Conservation (phyloP, 23 tunicate genomes). For the Botrylloides violaceus region DNA sequence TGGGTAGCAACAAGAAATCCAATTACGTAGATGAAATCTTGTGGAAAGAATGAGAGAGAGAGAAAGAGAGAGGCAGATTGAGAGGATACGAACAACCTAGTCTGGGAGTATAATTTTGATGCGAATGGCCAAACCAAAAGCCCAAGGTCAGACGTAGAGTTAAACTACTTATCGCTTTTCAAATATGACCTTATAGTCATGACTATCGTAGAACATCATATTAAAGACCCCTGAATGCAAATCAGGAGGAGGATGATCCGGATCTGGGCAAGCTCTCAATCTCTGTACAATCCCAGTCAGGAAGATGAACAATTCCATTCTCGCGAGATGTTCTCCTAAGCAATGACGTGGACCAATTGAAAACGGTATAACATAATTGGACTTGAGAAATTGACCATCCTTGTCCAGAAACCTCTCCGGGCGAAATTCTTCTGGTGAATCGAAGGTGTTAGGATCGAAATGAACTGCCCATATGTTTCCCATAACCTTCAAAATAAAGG, state of each 20-base stretch:
- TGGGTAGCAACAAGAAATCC: no score
- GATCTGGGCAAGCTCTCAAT: not conserved
- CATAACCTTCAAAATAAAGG: not conserved
- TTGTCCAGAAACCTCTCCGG: slow-evolving; percentile 11
- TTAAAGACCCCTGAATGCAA: not conserved
- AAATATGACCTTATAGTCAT: not conserved
- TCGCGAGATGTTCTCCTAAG: slow-evolving; percentile 12
- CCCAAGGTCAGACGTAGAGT: no score
- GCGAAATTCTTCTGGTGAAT: slow-evolving; percentile 8
- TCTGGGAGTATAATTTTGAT: no score
- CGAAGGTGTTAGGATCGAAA: slow-evolving; percentile 8
- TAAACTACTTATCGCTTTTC: not conserved
- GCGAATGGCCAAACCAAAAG: no score
- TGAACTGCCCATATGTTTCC: slow-evolving; percentile 17
- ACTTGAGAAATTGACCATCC: slow-evolving; percentile 3
- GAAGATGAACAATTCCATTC: slow-evolving; percentile 15
- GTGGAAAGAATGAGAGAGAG: no score
- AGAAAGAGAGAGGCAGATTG: no score
- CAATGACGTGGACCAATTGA: slow-evolving; percentile 17
- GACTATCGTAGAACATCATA: not conserved
- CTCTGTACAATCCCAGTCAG: slow-evolving; percentile 10
- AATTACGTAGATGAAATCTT: no score
- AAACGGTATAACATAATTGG: not conserved
- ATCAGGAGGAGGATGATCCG: slow-evolving; percentile 2
- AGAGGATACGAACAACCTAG: no score